Percentiles rank a stretch among this genome's conserved stretches.
phyloP scores from a whole-genome alignment of 2,888 invertebrate species.

The Xiphydria camelus region DNA sequence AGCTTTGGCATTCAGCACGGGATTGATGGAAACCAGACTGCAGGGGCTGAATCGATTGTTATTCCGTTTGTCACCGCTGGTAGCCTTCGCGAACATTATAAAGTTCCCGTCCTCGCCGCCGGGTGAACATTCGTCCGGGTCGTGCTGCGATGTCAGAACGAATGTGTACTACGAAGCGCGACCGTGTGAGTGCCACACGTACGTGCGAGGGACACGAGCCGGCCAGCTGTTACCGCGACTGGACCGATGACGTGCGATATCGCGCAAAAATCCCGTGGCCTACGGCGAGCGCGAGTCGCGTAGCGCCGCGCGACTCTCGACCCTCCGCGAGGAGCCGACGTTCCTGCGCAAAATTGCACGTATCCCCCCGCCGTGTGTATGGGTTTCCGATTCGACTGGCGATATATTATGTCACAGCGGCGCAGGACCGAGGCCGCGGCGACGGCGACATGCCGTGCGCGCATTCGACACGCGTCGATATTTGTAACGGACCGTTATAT shows the following conservation, averaged over 20 bases:
- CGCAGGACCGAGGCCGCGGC: conserved; percentile 22
- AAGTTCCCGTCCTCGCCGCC: conserved; percentile 94
- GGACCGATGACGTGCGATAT: too few species aligned
- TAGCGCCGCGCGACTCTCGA: too few species aligned
- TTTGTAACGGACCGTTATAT: conserved; percentile 5
- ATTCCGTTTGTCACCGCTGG: conserved; percentile 93
- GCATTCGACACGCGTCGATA: conserved; percentile 23
- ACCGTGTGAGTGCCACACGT: too few species aligned
- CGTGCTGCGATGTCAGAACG: conserved; percentile 76
- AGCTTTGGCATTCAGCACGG: conserved; percentile 86
- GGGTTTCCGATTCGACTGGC: conserved; percentile 25
- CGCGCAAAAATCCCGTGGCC: too few species aligned
- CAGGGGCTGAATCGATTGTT: conserved; percentile 96
- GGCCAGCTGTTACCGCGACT: too few species aligned
- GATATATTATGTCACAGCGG: conserved; percentile 28
- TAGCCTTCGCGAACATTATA: conserved; percentile 99
- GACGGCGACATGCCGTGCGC: conserved; percentile 19
- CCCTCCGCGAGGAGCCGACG: too few species aligned
- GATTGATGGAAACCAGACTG: conserved; percentile 85
- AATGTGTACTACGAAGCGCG: too few species aligned
- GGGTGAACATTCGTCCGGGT: conserved; percentile 88
- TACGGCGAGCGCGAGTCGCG: too few species aligned
- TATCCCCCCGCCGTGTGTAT: too few species aligned
- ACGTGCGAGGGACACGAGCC: too few species aligned
- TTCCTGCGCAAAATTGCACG: too few species aligned